These are phyloP conservation scores for Orchesellides sinensis DNA, from an alignment of 2,888 invertebrate genomes.

Conservation along the genomic window DNA sequence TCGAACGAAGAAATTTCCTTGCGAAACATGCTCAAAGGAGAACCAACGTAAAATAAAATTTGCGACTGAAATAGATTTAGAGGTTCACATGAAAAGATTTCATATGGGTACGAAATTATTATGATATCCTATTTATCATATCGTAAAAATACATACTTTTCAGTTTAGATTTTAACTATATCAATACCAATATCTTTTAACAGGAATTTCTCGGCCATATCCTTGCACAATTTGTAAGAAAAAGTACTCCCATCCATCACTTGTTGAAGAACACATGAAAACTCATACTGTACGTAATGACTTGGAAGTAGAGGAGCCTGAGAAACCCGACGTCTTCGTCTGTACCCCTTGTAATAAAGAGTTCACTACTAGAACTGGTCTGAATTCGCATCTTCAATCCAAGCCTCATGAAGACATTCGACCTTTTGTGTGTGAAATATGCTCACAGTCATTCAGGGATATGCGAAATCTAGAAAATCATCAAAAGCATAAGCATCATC, in stretches of 20 bases:
- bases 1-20: slow-evolving; percentile 1
- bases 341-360: slow-evolving; percentile 32
- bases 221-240: slow-evolving; percentile 33
- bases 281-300: slow-evolving; percentile 41
- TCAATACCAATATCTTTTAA: background rate
- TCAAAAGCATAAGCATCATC: slow-evolving; percentile 33
- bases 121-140: background rate
- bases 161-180: background rate
- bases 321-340: background rate
- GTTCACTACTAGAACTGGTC: background rate
- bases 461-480: slow-evolving; percentile 42
- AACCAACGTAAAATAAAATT: slow-evolving; percentile 17
- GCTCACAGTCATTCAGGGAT: slow-evolving; percentile 21
- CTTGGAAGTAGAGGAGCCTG: background rate
- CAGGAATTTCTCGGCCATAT: slow-evolving; percentile 46
- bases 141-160: no score
- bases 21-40: slow-evolving; percentile 17
- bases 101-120: slow-evolving; percentile 43
- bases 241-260: slow-evolving; percentile 14
- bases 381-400: slow-evolving; percentile 3
- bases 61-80: slow-evolving; percentile 30
- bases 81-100: slow-evolving; percentile 25
- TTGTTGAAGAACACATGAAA: slow-evolving; percentile 24
- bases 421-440: slow-evolving; percentile 34
- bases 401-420: background rate